Base-by-base conservation (phyloP, 2,113 vertebrate genomes). In the Callopanchax toddi region DNA sequence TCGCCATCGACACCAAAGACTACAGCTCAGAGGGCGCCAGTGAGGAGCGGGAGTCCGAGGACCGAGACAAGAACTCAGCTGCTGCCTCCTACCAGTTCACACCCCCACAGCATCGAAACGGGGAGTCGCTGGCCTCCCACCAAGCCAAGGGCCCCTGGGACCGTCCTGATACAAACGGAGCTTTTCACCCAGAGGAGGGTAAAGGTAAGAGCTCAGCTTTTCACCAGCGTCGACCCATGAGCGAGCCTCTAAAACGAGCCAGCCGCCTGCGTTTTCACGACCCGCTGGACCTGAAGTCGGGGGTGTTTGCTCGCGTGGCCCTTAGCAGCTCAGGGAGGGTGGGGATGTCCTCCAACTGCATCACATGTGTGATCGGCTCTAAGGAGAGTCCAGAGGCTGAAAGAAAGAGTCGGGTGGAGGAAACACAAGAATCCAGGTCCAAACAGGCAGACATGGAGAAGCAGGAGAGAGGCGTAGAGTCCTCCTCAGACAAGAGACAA, bases 271-370 rank as follows among this genome's bases (percentile, higher is more conserved):
- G 82, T 53, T 84, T 90, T n/a, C 89, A 85, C 59, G 92, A 91
- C 42, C 92, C 89, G 0, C 75, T 86, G 72, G 82, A 81, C 0
- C 82, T 55, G 65, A 93, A 93, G 81, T 88, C 74, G 0, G 86
- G 91, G 0, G 88, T 91, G 60, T 96, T 94, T 34, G 93, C 93
- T 22, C 93, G 94, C n/a, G 92, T 96, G 0, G 89, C 94, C n/a
- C 83, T 95, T 2, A 94, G 87, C 67, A 92, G 94, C 81, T 92
- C 93, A 0, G 95, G 96, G 71, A 93, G 92, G 60, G 92, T 96
- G 0, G 94, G 94, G 9, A 76, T 98, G 91, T 93, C 96, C 0
- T 94, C 94, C 85, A 94, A 96, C 71, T 98, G 97, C 90, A 96
- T 98, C 83, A 94, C 92, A 29, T 98, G 96, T 42, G 90, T 97